Percentiles rank a stretch among this genome's conserved stretches.
These are phyloP conservation scores for Epinephelus fuscoguttatus DNA, from an alignment of 2,113 vertebrate genomes.

Conservation along the genomic window DNA sequence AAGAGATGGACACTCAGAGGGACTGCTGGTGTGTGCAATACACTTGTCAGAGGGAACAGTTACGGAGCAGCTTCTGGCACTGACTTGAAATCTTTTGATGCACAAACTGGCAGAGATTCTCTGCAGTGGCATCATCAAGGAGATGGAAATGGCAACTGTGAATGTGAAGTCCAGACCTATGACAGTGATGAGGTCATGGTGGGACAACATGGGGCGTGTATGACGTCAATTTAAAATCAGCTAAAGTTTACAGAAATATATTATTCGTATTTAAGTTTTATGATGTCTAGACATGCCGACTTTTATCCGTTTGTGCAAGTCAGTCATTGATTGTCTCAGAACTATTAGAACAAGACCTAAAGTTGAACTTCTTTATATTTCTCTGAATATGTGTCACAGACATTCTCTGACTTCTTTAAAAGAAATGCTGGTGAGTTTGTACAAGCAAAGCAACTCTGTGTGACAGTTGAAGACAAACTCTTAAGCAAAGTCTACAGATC, in stretches of 20 bases:
- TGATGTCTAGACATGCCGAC: background rate
- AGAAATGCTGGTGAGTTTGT: background rate
- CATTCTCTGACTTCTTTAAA: background rate
- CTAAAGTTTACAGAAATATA: background rate
- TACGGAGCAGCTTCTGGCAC: slow-evolving; percentile 13
- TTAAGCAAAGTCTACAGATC: background rate
- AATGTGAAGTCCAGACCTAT: slow-evolving; percentile 3
- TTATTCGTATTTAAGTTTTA: background rate
- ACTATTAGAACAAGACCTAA: background rate
- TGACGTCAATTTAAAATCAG: background rate
- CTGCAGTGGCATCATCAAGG: slow-evolving; percentile 7
- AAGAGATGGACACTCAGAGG: slow-evolving; percentile 36
- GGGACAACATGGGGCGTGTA: background rate
- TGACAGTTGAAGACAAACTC: background rate
- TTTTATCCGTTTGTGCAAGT: background rate
- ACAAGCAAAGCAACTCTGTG: background rate
- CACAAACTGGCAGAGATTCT: slow-evolving; percentile 24
- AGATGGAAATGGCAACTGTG: slow-evolving; percentile 21
- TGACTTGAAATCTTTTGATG: slow-evolving; percentile 25
- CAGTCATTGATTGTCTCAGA: background rate
- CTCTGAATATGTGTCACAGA: background rate
- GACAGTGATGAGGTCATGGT: background rate
- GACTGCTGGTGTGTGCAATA: slow-evolving; percentile 38
- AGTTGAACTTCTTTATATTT: background rate
- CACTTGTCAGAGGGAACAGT: slow-evolving; percentile 33